A percentile compares a stretch with the other conserved stretches of the same genome.
phyloP scores from a whole-genome alignment of 2,797 vertebrate species.

The Balearica regulorum region DNA sequence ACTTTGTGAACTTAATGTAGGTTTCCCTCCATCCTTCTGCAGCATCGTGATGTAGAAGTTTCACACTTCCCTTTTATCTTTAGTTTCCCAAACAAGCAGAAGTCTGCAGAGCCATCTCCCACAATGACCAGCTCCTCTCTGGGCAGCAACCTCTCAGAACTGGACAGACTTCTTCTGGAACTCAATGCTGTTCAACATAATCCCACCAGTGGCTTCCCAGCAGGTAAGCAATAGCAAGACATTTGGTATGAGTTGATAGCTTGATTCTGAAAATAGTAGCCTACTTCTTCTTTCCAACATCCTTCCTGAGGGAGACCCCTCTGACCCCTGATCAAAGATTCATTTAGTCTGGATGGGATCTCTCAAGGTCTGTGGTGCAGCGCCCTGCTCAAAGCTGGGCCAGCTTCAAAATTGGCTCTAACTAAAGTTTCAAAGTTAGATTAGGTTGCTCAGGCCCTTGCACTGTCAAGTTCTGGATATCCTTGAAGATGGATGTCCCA shows the following conservation, averaged over 20 bases:
- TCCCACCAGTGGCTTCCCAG: conserved; percentile 80
- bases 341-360: neutral
- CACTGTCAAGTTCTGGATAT: neutral
- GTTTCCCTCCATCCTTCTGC: neutral
- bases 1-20: neutral
- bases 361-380: neutral
- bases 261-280: neutral
- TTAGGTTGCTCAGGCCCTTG: neutral
- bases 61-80: neutral
- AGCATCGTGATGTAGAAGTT: neutral
- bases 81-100: conserved; percentile 98
- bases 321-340: neutral
- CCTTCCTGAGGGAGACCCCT: neutral
- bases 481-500: neutral
- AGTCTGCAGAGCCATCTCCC: conserved; percentile 86
- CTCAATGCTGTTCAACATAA: conserved; percentile 94
- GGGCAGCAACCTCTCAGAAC: conserved; percentile 94
- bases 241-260: neutral
- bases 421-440: neutral
- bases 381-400: neutral
- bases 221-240: conserved; percentile 73
- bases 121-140: conserved; percentile 87
- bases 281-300: neutral
- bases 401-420: neutral
- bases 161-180: conserved; percentile 93